Evolutionary conservation across 2,113 vertebrate genomes (phyloP).

Genomic region (Dasypus novemcinctus): DNA sequence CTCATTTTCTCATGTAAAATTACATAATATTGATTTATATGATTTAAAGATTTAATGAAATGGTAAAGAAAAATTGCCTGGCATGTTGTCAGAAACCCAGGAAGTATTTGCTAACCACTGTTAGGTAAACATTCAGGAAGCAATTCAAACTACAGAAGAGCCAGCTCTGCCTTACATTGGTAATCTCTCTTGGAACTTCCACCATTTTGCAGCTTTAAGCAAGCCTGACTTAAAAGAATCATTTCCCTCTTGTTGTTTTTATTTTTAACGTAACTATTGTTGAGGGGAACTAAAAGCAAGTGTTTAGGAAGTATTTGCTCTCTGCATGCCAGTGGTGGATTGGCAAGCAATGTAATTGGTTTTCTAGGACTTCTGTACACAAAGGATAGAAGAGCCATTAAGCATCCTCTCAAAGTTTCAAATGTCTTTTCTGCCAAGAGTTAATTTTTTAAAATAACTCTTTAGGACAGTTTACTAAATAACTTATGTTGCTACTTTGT

Average conservation of each 20-base stretch:
- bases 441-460: not conserved
- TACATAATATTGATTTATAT: not conserved
- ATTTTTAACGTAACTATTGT: conserved; percentile 16
- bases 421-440: not conserved
- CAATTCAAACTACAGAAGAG: not conserved
- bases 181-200: not conserved
- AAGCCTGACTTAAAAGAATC: not conserved
- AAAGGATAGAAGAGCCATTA: not conserved
- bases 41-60: not conserved
- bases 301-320: not conserved
- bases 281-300: conserved; percentile 2
- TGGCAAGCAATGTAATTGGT: not conserved
- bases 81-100: not conserved
- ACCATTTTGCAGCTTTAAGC: not conserved
- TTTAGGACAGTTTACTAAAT: not conserved
- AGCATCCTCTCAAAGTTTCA: not conserved
- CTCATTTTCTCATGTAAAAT: conserved; percentile 3
- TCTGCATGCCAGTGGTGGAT: not conserved
- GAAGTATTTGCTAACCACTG: not conserved
- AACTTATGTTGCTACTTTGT: not conserved
- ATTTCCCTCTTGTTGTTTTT: not conserved
- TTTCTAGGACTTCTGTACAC: conserved; percentile 34
- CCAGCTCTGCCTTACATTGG: not conserved
- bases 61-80: not conserved
- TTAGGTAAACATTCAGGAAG: not conserved